Base-by-base conservation (phyloP, 2,113 vertebrate species). In the Podarcis muralis region DNA sequence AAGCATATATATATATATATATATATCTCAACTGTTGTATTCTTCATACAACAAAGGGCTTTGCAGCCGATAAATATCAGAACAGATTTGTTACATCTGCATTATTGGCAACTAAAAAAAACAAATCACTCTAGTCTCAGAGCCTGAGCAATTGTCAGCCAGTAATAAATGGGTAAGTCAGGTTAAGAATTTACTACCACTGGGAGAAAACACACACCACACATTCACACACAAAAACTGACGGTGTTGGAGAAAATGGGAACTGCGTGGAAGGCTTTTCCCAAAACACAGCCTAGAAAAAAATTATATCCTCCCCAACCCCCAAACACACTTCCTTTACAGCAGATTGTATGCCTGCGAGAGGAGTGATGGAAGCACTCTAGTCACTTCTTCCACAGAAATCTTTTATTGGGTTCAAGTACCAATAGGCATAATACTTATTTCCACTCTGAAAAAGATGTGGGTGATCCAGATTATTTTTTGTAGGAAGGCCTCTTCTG, bases 81-180 rank as follows among this genome's bases (percentile, higher is more conserved):
- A 88, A 93, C 89, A 94, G 91, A 95, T 95, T 95, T 95, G 94
- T 94, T 95, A 95, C 92, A 93, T 93, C 84, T 92, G 90, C 92
- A 83, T 90, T 93, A 95, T 95, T 96, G 95, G 94, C 95, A 94
- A 92, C 92, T 93, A 89, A 92, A 92, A 48, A 85, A 95, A 92
- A 62, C 92, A 91, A 93, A 95, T 95, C 89, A 82, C 87, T 68
- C 40, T 2, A 40, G 89, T 35, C 91, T 90, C 92, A 82, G 74
- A 95, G 93, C 87, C 89, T 91, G 94, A 95, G 66, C 87, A 92
- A 84, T 93, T 95, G 95, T 93, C 94, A 94, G 0, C 85, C 62
- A 76, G 81, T 91, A 94, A 95, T 92, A 90, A 95, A 95, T 93
- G 90, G 88, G 95, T 94, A 88, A 92, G 92, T 93, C 91, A 89